These are phyloP conservation scores for Drosophila koepferae DNA, from an alignment of 2,888 invertebrate species.

Conservation along the genomic window DNA sequence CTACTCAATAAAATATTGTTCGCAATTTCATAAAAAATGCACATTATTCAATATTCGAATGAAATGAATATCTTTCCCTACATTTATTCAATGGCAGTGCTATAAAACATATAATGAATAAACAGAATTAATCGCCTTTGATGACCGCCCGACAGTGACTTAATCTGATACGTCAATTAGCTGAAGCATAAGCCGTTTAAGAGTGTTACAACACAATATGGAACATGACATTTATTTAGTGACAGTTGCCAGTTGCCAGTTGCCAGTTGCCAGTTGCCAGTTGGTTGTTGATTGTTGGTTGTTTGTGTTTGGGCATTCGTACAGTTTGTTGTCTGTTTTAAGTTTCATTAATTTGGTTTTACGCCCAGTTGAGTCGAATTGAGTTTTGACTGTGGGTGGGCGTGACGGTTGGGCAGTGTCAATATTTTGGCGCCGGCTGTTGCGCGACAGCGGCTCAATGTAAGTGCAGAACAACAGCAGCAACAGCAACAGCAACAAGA, in stretches of 20 bases:
- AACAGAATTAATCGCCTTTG: conserved; percentile 26
- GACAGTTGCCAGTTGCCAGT: conserved; percentile 7
- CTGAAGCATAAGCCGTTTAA: conserved; percentile 7
- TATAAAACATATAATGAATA: conserved; percentile 3
- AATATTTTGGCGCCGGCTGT: conserved; percentile 59
- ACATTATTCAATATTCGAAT: background rate
- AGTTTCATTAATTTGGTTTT: conserved; percentile 58
- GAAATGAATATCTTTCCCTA: background rate
- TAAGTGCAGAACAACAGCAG: conserved; percentile 19
- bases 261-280: conserved; percentile 12
- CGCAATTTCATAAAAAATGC: background rate
- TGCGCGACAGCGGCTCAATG: conserved; percentile 25
- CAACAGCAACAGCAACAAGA: conserved; percentile 28
- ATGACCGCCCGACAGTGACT: conserved; percentile 14
- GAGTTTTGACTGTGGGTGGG: conserved; percentile 20
- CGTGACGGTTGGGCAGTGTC: conserved; percentile 49
- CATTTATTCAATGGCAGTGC: background rate
- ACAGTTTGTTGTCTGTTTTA: conserved; percentile 42
- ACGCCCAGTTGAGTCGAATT: conserved; percentile 22
- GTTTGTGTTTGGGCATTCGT: conserved; percentile 13
- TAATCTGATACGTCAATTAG: conserved; percentile 36
- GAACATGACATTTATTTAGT: conserved; percentile 41
- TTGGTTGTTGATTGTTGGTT: background rate
- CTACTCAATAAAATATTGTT: background rate
- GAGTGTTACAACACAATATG: conserved; percentile 15